Conservation (phyloP, 2,113 vertebrate genomes). For the Ursus arctos region DNA sequence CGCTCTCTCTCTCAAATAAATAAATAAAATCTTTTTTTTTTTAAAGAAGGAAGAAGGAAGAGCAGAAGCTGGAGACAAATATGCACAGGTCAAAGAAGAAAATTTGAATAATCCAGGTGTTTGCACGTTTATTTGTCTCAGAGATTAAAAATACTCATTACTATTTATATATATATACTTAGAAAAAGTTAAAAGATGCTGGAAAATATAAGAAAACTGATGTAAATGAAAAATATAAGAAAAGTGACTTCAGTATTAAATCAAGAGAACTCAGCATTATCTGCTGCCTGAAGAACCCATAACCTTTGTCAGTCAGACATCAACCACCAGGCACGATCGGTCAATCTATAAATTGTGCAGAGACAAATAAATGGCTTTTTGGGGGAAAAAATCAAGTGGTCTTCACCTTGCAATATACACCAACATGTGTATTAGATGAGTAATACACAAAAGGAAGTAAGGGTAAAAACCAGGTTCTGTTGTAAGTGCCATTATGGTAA, state of each 20-base stretch:
- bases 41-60: background rate
- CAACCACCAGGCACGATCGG: no score
- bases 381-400: background rate
- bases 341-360: background rate
- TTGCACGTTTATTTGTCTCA: background rate
- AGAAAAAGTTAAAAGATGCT: background rate
- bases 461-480: background rate
- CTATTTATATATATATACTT: background rate
- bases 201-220: background rate
- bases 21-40: no score
- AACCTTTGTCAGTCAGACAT: background rate
- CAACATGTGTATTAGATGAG: background rate
- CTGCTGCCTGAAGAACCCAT: background rate
- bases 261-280: background rate
- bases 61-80: background rate
- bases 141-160: background rate
- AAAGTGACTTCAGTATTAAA: background rate
- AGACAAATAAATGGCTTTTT: background rate
- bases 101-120: background rate
- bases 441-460: background rate
- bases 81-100: background rate
- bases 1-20: no score
- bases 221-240: background rate
- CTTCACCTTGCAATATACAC: background rate
- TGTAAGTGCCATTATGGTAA: background rate